These are phyloP conservation scores for Volucella bombylans DNA, from an alignment of 2,888 invertebrate genomes.

Conservation along the genomic window DNA sequence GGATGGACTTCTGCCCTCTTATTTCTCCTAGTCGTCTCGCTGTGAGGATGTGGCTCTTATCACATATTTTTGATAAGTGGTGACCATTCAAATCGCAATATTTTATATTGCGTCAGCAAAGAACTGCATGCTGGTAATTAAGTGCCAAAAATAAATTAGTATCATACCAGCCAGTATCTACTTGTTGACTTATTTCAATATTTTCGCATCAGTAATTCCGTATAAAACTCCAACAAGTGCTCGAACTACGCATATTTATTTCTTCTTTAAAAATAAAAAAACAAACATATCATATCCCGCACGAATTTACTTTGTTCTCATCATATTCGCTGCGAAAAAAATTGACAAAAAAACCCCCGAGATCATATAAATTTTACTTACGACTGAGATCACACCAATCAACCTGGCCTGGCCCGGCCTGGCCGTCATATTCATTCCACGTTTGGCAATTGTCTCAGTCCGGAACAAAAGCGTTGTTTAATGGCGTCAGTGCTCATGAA, in stretches of 20 bases:
- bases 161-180: no score
- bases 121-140: no score
- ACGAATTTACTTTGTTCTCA: conserved; percentile 21
- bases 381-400: conserved; percentile 50
- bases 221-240: background rate
- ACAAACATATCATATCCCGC: conserved; percentile 33
- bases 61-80: no score
- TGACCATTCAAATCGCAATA: no score
- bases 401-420: background rate
- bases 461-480: conserved; percentile 54
- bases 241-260: conserved; percentile 32
- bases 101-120: no score
- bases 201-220: no score
- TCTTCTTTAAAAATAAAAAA: background rate
- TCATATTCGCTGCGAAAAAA: conserved; percentile 42
- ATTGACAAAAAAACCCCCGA: background rate
- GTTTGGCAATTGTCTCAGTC: conserved; percentile 60
- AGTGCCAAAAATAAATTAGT: no score
- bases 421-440: conserved; percentile 56
- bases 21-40: no score
- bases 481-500: conserved; percentile 61
- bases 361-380: conserved; percentile 37
- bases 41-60: no score
- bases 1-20: no score
- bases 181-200: no score